phyloP scores from a whole-genome alignment of 2,113 vertebrate genomes.

The Romanogobio albipinnatus region DNA sequence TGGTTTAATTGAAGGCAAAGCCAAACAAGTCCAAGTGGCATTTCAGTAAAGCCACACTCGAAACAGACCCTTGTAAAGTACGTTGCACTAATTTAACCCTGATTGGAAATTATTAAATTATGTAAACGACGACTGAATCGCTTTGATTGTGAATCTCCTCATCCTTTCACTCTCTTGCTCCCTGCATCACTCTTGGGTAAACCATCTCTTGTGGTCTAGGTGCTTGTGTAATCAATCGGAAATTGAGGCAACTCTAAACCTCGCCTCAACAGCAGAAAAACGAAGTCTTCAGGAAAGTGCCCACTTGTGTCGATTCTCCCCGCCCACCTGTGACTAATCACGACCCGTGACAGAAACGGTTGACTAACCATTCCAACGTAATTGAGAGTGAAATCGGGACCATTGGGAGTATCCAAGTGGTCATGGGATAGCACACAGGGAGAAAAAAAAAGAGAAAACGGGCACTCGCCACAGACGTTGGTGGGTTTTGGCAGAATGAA shows the following conservation, averaged over 20 bases:
- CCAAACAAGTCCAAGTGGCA: constrained; percentile 3
- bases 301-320: constrained; percentile 29
- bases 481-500: constrained; percentile 38
- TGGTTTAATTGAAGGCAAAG: background rate
- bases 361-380: background rate
- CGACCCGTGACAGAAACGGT: constrained; percentile 4
- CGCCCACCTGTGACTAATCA: constrained; percentile 28
- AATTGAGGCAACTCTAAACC: constrained; percentile 2
- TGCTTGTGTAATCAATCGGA: constrained; percentile 13
- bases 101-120: background rate
- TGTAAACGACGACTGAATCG: background rate
- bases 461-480: constrained; percentile 1
- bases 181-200: background rate
- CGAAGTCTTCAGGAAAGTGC: constrained; percentile 5
- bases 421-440: constrained; percentile 14
- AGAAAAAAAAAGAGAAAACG: background rate
- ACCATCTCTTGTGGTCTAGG: background rate
- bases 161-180: background rate
- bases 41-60: background rate
- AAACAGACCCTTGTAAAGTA: background rate
- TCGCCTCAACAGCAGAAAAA: background rate
- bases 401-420: constrained; percentile 19
- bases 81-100: background rate
- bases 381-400: constrained; percentile 30
- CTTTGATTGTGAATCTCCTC: background rate